Percentiles rank a stretch among this genome's conserved stretches.
Conservation (phyloP, 2,113 vertebrate species). For the Semnopithecus entellus region DNA sequence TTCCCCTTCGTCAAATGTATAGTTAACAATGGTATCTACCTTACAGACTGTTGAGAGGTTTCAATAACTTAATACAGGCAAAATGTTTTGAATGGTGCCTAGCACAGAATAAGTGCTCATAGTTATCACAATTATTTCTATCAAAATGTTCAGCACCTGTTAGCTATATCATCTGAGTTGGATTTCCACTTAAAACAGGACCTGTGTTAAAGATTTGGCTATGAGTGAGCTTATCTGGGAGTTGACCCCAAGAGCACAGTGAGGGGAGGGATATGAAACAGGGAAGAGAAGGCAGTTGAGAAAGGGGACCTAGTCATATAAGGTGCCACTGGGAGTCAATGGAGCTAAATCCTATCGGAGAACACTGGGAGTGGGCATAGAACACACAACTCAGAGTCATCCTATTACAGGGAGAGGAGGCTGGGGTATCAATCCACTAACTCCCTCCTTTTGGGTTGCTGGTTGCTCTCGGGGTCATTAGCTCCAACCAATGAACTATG, state of each 20-base stretch:
- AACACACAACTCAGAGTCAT: neutral
- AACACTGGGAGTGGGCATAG: fast-evolving
- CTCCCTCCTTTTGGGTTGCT: neutral
- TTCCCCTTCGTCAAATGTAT: neutral
- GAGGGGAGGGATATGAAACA: neutral
- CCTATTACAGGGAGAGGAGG: neutral
- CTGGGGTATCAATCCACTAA: neutral
- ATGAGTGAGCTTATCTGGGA: neutral
- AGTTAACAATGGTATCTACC: neutral
- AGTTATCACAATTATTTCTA: neutral
- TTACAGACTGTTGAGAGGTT: neutral
- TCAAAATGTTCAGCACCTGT: neutral
- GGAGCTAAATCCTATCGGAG: fast-evolving
- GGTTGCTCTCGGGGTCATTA: neutral
- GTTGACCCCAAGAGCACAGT: neutral
- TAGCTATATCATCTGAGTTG: neutral
- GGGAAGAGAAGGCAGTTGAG: neutral
- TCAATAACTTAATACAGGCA: neutral
- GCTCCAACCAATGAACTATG: neutral
- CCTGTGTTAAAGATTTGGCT: neutral
- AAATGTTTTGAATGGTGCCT: neutral
- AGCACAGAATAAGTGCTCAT: neutral
- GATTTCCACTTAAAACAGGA: neutral
- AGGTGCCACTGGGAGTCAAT: too few species aligned
- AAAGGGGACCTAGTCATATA: neutral